Evolutionary conservation across 2,113 vertebrate genomes (phyloP).

Genomic region (Strigops habroptila): DNA sequence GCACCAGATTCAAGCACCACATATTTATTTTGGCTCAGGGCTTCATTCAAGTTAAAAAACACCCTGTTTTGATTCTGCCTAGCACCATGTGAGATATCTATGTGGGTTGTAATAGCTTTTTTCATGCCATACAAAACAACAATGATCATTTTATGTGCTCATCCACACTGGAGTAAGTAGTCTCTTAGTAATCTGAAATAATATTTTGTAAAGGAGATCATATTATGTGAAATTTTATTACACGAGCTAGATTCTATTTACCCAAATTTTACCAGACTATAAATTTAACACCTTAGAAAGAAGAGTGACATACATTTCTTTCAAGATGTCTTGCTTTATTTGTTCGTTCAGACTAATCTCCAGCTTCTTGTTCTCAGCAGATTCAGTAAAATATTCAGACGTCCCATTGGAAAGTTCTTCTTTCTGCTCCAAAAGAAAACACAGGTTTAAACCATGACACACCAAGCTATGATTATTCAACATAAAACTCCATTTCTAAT

Average conservation of each 20-base stretch:
- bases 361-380: slow-evolving; percentile 31
- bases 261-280: neutral
- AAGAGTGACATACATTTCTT: slow-evolving; percentile 68
- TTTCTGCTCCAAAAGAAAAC: slow-evolving; percentile 70
- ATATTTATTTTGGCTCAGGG: slow-evolving; percentile 43
- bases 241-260: neutral
- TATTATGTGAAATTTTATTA: neutral
- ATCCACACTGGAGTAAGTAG: neutral
- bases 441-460: slow-evolving; percentile 60
- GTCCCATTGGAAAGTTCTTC: slow-evolving; percentile 64
- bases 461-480: slow-evolving; percentile 56
- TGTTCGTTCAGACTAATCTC: slow-evolving; percentile 21
- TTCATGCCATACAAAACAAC: neutral
- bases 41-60: slow-evolving; percentile 1
- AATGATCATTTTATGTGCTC: neutral
- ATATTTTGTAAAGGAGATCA: neutral
- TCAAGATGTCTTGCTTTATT: slow-evolving; percentile 65
- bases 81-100: neutral
- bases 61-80: slow-evolving; percentile 24
- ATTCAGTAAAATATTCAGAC: slow-evolving; percentile 85
- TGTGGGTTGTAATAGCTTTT: slow-evolving; percentile 16
- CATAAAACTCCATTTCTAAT: slow-evolving; percentile 30
- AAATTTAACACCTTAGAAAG: neutral
- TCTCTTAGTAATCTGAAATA: neutral
- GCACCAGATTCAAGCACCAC: neutral